Evolutionary conservation across 2,797 vertebrate genomes (phyloP).

Genomic region (Pipistrellus pygmaeus): DNA sequence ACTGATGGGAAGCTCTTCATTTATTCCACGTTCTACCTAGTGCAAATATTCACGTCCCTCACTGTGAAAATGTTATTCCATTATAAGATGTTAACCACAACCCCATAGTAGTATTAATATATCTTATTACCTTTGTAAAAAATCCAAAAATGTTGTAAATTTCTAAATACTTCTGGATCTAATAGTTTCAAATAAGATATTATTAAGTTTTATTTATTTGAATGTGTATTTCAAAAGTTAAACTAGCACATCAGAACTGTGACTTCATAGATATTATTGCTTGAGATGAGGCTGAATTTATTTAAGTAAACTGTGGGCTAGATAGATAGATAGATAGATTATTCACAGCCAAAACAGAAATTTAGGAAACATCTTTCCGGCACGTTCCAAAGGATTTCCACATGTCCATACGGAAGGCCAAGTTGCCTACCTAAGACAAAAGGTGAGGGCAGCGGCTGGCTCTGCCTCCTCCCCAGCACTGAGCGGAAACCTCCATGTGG

Average conservation of each 20-base stretch:
- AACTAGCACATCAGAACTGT: neutral
- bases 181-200: neutral
- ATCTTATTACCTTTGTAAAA: conserved; percentile 29
- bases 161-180: conserved; percentile 21
- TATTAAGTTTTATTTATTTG: neutral
- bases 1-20: neutral
- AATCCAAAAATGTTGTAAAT: neutral
- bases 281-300: neutral
- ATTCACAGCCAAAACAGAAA: neutral
- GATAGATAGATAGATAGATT: neutral
- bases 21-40: neutral
- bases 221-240: conserved; percentile 17
- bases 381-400: neutral
- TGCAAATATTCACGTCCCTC: neutral
- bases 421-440: neutral
- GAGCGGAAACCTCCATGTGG: neutral
- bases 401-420: neutral
- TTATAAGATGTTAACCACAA: neutral
- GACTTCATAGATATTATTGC: neutral
- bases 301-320: conserved; percentile 15
- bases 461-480: neutral
- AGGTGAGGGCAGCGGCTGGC: neutral
- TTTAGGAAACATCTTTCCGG: conserved; percentile 12
- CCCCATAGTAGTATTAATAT: fast-evolving
- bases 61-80: neutral